Evolutionary conservation across 2,113 vertebrate genomes (phyloP).

Genomic region (Laticauda laticaudata): DNA sequence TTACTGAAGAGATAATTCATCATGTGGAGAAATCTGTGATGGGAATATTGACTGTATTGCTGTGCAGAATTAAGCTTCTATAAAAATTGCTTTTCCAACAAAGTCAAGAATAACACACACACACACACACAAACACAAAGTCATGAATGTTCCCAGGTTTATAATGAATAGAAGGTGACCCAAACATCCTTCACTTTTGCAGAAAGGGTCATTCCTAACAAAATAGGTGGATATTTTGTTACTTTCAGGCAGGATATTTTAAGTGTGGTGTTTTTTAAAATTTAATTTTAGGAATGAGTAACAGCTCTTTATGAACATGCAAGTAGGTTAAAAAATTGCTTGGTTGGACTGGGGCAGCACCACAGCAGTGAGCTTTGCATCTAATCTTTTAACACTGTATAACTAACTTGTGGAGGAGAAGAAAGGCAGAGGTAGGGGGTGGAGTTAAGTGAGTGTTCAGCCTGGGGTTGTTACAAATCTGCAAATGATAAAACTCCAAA

Average conservation of each 20-base stretch:
- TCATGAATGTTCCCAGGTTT: not conserved
- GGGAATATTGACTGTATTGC: not conserved
- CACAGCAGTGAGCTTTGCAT: not conserved
- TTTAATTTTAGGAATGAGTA: not conserved
- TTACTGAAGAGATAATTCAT: constrained; percentile 4
- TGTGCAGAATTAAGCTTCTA: constrained; percentile 1
- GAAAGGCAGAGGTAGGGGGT: not conserved
- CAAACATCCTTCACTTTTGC: not conserved
- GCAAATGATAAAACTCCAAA: not conserved
- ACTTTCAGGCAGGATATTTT: not conserved
- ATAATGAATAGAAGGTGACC: not conserved
- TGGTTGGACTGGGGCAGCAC: not conserved
- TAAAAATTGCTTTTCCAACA: not conserved
- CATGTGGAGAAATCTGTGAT: not conserved
- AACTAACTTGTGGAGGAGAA: not conserved
- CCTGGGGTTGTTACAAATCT: not conserved
- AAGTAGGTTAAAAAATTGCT: not conserved
- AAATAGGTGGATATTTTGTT: not conserved
- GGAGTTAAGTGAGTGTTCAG: not conserved
- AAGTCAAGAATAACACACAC: not conserved
- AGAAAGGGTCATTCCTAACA: not conserved
- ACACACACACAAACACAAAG: not conserved
- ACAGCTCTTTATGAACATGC: not conserved
- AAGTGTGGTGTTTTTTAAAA: not conserved
- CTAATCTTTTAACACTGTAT: not conserved